A percentile compares a stretch with the other conserved stretches of the same genome.
Evolutionary conservation across 35 echinoderm and acorn worm genomes (phyloP).

Genomic region (Heliocidaris tuberculata): DNA sequence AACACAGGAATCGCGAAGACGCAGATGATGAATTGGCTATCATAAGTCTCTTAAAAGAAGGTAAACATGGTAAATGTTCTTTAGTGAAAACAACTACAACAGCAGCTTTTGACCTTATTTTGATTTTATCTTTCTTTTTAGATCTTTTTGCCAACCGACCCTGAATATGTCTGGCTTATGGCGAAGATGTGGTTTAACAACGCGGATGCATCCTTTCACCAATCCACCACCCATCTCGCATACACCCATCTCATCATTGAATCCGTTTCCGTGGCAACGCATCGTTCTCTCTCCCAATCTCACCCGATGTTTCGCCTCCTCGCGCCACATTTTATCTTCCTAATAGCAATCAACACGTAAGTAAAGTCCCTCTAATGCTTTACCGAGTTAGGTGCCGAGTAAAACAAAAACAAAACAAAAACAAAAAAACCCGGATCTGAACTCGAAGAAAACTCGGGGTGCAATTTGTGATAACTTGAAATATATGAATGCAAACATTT

Average conservation of each 20-base stretch:
- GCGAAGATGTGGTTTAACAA: conserved; percentile 97
- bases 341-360: conserved; percentile 83
- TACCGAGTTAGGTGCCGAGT: neutral
- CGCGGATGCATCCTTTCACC: conserved; percentile 79
- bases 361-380: neutral
- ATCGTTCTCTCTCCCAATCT: conserved; percentile 72
- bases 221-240: conserved; percentile 74
- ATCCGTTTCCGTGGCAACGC: conserved; percentile 72
- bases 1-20: too few relatives aligned
- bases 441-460: neutral
- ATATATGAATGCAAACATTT: neutral
- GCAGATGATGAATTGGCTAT: too few relatives aligned
- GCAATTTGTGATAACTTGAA: neutral
- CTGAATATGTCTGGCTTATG: conserved; percentile 79
- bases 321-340: conserved; percentile 80
- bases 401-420: too few relatives aligned
- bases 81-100: too few relatives aligned
- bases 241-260: conserved; percentile 90
- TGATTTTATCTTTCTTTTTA: neutral
- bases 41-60: too few relatives aligned
- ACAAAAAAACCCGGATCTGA: too few relatives aligned
- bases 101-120: too few relatives aligned
- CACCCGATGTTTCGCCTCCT: conserved; percentile 82
- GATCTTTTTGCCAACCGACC: conserved; percentile 87
- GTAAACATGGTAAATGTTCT: too few relatives aligned